These are phyloP conservation scores for Busseola fusca DNA, from an alignment of 2,888 invertebrate genomes.

Conservation along the genomic window DNA sequence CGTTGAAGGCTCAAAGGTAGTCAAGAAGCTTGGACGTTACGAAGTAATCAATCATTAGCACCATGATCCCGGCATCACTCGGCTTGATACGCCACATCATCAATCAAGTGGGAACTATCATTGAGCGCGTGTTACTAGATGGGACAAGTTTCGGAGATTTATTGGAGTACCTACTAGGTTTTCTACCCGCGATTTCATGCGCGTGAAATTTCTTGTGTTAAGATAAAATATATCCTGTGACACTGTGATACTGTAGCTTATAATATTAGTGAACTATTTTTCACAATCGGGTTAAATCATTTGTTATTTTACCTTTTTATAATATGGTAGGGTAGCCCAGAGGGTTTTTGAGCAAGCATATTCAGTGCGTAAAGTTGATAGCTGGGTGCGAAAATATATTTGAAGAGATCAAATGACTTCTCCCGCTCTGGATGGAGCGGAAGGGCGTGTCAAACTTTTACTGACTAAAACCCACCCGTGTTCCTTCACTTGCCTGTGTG, in stretches of 20 bases:
- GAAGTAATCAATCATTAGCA: constrained; percentile 80
- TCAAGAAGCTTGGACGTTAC: constrained; percentile 70
- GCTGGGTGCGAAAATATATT: too few relatives aligned
- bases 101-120: constrained; percentile 78
- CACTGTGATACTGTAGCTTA: not conserved
- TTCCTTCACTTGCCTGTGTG: too few relatives aligned
- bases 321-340: too few relatives aligned
- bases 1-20: constrained; percentile 50
- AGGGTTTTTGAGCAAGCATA: too few relatives aligned
- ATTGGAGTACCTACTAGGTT: not conserved
- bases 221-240: not conserved
- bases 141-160: constrained; percentile 14
- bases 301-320: not conserved
- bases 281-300: not conserved
- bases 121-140: constrained; percentile 52
- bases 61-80: constrained; percentile 83
- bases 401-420: too few relatives aligned
- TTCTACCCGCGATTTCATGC: not conserved
- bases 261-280: not conserved
- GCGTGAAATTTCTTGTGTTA: not conserved
- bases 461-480: too few relatives aligned
- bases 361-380: too few relatives aligned
- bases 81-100: constrained; percentile 80
- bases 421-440: too few relatives aligned
- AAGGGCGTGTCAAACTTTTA: too few relatives aligned